A percentile compares a stretch with the other conserved stretches of the same genome.
Conservation (phyloP, 2,888 invertebrate species). For the Polietes domitor region DNA sequence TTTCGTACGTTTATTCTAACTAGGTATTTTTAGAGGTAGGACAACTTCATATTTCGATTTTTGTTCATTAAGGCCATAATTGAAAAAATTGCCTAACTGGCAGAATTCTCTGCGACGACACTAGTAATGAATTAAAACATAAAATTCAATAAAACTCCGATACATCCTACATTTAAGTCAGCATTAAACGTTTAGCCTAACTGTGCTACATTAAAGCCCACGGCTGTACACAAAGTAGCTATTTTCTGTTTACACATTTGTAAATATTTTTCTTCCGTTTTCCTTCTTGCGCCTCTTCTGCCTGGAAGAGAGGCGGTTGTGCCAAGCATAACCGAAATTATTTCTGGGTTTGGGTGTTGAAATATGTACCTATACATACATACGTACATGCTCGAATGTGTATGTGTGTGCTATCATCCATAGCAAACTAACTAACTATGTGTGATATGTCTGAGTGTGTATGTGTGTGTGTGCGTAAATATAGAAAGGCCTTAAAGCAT, state of each 20-base stretch:
- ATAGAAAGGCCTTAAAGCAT: conserved; percentile 1
- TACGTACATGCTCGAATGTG: not conserved
- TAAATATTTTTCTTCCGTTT: not conserved
- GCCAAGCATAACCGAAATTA: not conserved
- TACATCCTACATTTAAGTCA: no score
- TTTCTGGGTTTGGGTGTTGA: not conserved
- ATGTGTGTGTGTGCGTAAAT: not conserved
- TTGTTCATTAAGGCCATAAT: no score
- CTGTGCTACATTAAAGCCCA: no score
- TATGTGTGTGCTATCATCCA: not conserved
- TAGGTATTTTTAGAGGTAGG: no score
- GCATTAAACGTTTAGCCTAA: no score
- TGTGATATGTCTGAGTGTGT: not conserved
- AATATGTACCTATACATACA: not conserved
- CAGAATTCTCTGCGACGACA: no score
- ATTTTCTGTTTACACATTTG: not conserved
- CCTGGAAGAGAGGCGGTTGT: not conserved
- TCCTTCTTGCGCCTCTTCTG: not conserved
- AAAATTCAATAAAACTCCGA: no score
- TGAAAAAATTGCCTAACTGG: no score
- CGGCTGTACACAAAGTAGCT: no score
- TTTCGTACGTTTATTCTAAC: no score
- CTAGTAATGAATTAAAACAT: no score
- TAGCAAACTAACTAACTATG: not conserved
- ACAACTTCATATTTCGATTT: no score